Evolutionary conservation across 2,888 invertebrate genomes (phyloP), one percentile per base, ranked within the genome.

Genomic region (Drosophila hamatofila): DNA sequence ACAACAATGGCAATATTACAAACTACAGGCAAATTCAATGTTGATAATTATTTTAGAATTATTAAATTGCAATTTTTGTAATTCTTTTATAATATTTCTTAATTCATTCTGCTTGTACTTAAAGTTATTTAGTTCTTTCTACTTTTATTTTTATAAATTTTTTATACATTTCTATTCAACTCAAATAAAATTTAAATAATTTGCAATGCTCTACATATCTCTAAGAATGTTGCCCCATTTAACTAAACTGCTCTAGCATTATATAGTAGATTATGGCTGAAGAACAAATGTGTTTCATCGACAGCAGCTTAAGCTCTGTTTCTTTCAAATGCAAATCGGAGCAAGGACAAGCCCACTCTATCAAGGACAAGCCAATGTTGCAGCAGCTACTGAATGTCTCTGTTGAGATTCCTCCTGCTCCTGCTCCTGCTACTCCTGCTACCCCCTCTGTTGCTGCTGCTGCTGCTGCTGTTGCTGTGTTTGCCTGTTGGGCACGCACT

Each of bases 401-500:
- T 64, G 25, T 48, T 18, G 25, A 14, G 37, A 4, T 25, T 14
- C 23, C 35, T 37, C 16, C 44, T 58, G 52, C 39, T 46, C 4
- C 60, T 59, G 30, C 37, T 44, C 25, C 60, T 62, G 35, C 14
- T 33, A 5, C 25, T 33, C 21, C 30, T 41, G 33, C 65, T 57
- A 23, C 7, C 23, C 23, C 16, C 21, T 12, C 37, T 11, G n/a
- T n/a, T 7, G n/a, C 57, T 51, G 33, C 44, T 51, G 33, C 35
- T 63, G 33, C 42, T 48, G 44, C 33, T 60, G 41, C 52, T 39
- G 49, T 30, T 60, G 49, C 18, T 71, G 54, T 52, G 48, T 77
- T 61, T 72, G 56, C 78, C 81, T 68, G 58, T 48, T 44, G 59
- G 69, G 74, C 76, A 76, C 59, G 54, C 75, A 79, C 83, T 86